Percentiles rank a stretch among this genome's conserved stretches.
These are phyloP conservation scores for Phragmatobia fuliginosa DNA, from an alignment of 2,888 invertebrate species.

Conservation along the genomic window DNA sequence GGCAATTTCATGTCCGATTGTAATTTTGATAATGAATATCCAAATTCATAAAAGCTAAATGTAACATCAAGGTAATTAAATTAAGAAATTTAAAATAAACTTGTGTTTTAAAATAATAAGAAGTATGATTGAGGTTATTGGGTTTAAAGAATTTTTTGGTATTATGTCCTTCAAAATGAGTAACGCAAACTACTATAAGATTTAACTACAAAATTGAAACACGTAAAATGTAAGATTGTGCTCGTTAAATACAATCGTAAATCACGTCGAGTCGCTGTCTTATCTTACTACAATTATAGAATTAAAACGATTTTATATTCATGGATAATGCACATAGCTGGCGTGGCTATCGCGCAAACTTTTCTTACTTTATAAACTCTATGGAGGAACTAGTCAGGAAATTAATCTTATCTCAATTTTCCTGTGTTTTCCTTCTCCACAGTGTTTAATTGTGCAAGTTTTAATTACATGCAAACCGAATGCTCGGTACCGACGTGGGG, in stretches of 20 bases:
- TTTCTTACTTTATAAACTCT: conserved; percentile 67
- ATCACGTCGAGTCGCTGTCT: conserved; percentile 8
- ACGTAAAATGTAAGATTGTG: conserved; percentile 4
- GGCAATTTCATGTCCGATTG: no score
- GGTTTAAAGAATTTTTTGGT: no score
- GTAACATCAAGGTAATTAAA: conserved; percentile 18
- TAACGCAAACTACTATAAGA: conserved; percentile 17
- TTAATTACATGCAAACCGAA: conserved; percentile 80
- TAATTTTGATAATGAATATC: conserved; percentile 7
- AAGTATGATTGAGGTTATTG: conserved; percentile 29
- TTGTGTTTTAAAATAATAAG: conserved; percentile 6
- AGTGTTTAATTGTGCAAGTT: conserved; percentile 81
- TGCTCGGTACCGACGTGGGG: conserved; percentile 60
- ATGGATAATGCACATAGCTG: conserved; percentile 49
- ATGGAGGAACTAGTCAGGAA: conserved; percentile 73
- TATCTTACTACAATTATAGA: conserved; percentile 40
- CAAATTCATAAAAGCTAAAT: background rate
- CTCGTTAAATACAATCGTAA: conserved; percentile 10
- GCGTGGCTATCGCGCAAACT: conserved; percentile 63
- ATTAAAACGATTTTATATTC: conserved; percentile 47
- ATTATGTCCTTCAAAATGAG: conserved; percentile 23
- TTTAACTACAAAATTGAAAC: conserved; percentile 2
- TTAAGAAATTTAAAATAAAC: background rate
- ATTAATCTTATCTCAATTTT: conserved; percentile 83
- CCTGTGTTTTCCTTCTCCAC: conserved; percentile 74